These are phyloP conservation scores for Antitype chi DNA, from an alignment of 2,888 invertebrate species.

Conservation along the genomic window DNA sequence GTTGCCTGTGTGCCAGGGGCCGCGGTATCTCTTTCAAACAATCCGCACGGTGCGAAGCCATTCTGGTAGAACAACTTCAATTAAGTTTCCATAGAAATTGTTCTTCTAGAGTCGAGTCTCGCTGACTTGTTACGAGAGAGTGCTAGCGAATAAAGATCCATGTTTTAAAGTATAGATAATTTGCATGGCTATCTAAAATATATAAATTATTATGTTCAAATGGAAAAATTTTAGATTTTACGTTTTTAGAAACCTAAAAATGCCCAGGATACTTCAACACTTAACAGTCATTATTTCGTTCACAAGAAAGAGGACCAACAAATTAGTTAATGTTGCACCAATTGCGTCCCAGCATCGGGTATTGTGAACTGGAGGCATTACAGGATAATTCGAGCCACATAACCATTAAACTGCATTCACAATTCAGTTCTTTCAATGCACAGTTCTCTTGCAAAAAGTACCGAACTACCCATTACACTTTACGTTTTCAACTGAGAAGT, in stretches of 20 bases:
- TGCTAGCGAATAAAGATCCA: not conserved
- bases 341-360: slow-evolving; percentile 42
- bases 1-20: no score
- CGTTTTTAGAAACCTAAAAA: not conserved
- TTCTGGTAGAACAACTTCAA: no score
- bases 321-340: slow-evolving; percentile 45
- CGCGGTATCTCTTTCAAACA: no score
- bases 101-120: no score
- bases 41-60: no score
- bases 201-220: not conserved
- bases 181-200: not conserved
- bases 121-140: no score
- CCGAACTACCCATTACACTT: slow-evolving; percentile 7
- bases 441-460: slow-evolving; percentile 1
- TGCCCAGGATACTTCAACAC: not conserved
- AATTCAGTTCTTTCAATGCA: slow-evolving; percentile 43
- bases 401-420: slow-evolving; percentile 47
- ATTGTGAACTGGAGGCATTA: slow-evolving; percentile 53
- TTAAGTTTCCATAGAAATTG: no score
- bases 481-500: not conserved
- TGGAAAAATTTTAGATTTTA: not conserved
- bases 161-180: not conserved
- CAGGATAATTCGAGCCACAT: slow-evolving; percentile 42
- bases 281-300: slow-evolving; percentile 13
- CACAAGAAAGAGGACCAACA: slow-evolving; percentile 41